Evolutionary conservation across 2,888 invertebrate species (phyloP), one percentile per base, ranked within the genome.

Genomic region (Leptarthrus brevirostris): DNA sequence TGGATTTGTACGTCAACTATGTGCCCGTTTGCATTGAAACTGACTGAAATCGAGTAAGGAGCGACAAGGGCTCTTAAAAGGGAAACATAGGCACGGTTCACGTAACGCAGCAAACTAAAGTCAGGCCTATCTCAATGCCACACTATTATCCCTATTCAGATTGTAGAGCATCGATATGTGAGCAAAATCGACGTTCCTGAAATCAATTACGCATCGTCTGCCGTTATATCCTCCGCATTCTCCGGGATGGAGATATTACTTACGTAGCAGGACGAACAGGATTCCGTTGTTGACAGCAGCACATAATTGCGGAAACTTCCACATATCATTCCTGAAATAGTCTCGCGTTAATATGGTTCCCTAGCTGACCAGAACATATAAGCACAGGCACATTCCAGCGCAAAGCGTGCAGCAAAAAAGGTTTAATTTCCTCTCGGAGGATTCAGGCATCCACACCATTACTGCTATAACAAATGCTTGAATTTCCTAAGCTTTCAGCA

Each of bases 401-500:
- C 24, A 24, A 2, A 22, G 14, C 1, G 3, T 3, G 24, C 24
- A 54, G 26, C 24, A 54, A 26, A 47, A 64, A 64, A 24, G 24
- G 47, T 64, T 64, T 47, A 64, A 64, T 64, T 64, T 47, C 64
- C 64, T 24, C 24, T 34, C 10, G 5, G 30, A 18, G 14, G n/a
- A 22, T n/a, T 14, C 8, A 1, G 4, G n/a, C 10, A 2, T 12
- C 58, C 22, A 16, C 36, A 24, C 18, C 36, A 61, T 14, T 44
- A 52, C 49, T 26, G 47, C 52, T 52, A 69, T 49, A 69, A 69
- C 69, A 34, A 69, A 69, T 69, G 30, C 47, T 20, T 20, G 69
- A 49, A 52, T 69, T 52, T 69, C 52, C 69, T 69, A 69, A 69
- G 69, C 69, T 69, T 69, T 61, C 58, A 61, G 36, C 58, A 61